These are phyloP conservation scores for Gandaritis pyraliata DNA, from an alignment of 2,888 invertebrate genomes.

Conservation along the genomic window DNA sequence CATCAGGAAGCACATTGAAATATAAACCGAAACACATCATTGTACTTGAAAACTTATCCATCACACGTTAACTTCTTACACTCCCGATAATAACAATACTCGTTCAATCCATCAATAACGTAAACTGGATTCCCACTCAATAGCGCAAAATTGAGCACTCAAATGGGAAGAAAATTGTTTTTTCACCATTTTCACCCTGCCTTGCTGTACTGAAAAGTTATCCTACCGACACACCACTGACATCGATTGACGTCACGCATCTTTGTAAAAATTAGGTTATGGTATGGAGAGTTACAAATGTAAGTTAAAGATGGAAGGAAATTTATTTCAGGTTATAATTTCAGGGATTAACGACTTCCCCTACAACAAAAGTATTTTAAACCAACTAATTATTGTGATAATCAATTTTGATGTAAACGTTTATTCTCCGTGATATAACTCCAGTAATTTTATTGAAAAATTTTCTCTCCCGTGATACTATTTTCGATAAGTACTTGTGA, in stretches of 20 bases:
- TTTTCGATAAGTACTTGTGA: too few relatives aligned
- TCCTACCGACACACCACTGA: slow-evolving; percentile 73
- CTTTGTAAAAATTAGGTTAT: slow-evolving; percentile 62
- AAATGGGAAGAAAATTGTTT: slow-evolving; percentile 79
- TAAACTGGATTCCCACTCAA: slow-evolving; percentile 68
- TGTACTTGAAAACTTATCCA: slow-evolving; percentile 31
- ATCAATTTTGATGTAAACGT: too few relatives aligned
- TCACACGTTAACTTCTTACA: slow-evolving; percentile 23
- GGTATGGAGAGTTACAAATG: neutral
- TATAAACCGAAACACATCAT: neutral
- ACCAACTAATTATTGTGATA: too few relatives aligned
- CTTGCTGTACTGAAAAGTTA: slow-evolving; percentile 76
- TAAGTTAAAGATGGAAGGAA: neutral
- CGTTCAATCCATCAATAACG: slow-evolving; percentile 64
- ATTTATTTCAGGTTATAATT: too few relatives aligned
- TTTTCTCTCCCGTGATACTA: too few relatives aligned
- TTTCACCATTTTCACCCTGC: slow-evolving; percentile 47
- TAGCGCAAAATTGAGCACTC: slow-evolving; percentile 77
- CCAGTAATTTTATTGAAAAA: too few relatives aligned
- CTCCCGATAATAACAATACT: slow-evolving; percentile 45
- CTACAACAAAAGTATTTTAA: too few relatives aligned
- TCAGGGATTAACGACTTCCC: too few relatives aligned
- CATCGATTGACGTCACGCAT: slow-evolving; percentile 81
- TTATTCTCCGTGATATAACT: too few relatives aligned
- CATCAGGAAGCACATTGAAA: too few relatives aligned